Evolutionary conservation across 2,113 vertebrate genomes (phyloP), one percentile per base, ranked within the genome.

Genomic region (Oncorhynchus masou): DNA sequence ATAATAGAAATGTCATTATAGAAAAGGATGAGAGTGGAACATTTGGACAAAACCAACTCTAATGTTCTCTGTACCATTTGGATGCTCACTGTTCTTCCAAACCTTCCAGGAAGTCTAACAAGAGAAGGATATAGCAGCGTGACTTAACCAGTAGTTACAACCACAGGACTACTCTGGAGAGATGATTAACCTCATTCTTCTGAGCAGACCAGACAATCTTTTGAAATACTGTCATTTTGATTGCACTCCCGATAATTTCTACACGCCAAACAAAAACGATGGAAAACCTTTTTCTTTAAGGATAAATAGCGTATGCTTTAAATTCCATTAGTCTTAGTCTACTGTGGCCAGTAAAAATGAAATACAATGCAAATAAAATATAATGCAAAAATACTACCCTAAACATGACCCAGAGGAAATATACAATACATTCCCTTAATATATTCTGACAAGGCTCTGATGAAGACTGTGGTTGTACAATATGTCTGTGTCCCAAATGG

Each of bases 191-290:
- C 45, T 16, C 69, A 9, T 49, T 49, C 45, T 66, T 24, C 59
- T 74, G 72, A 34, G 49, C 12, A 57, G 57, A 20, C 48, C 24
- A 64, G n/a, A 20, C 11, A 4, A n/a, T 54, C 51, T 22, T 59
- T 22, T 51, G 60, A 71, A 77, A 65, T 71, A 71, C 75, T 49
- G 69, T 77, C 7, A 71, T 77, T 71, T 71, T 39, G 66, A 66
- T 25, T n/a, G 75, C 34, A 27, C 27, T 34, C 22, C 69, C 69
- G 66, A 27, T 77, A 2, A 77, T 77, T 71, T 71, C 8, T 66
- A 11, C 60, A 29, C 45, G 4, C 59, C 3, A 5, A 48, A 54
- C 34, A n/a, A 66, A 51, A 71, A 77, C 73, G 31, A 67, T 27
- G 73, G 19, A 27, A 25, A 25, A 13, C 34, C 8, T 66, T 15